Conservation (phyloP, 2,797 vertebrate genomes). For the Molothrus aeneus region DNA sequence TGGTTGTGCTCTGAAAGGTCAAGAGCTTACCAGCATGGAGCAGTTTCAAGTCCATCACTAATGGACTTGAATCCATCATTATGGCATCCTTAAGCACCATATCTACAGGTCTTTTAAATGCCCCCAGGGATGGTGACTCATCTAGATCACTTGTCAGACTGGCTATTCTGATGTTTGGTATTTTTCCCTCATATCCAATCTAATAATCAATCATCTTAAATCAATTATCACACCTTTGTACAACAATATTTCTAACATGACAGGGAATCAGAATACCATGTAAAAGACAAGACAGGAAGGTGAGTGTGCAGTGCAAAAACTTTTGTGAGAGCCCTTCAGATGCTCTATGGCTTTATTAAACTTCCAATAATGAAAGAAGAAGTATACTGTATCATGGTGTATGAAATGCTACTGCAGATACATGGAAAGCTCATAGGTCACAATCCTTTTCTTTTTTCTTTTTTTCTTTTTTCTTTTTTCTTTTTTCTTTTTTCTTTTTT, state of each 20-base stretch:
- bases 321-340: background rate
- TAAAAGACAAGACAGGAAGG: background rate
- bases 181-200: background rate
- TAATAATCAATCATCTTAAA: background rate
- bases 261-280: background rate
- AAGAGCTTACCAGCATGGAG: background rate
- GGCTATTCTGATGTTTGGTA: background rate
- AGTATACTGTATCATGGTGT: background rate
- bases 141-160: background rate
- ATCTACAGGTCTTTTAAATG: background rate
- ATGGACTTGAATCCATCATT: background rate
- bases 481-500: no score
- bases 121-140: background rate
- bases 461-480: no score
- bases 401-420: background rate
- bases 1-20: background rate
- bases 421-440: background rate
- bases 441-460: background rate
- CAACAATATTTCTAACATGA: background rate
- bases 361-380: background rate
- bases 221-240: background rate
- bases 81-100: fast-evolving
- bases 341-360: background rate
- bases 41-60: background rate
- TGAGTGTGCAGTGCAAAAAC: background rate